phyloP scores from a whole-genome alignment of 2,888 invertebrate species.

The Dascillus cervinus region DNA sequence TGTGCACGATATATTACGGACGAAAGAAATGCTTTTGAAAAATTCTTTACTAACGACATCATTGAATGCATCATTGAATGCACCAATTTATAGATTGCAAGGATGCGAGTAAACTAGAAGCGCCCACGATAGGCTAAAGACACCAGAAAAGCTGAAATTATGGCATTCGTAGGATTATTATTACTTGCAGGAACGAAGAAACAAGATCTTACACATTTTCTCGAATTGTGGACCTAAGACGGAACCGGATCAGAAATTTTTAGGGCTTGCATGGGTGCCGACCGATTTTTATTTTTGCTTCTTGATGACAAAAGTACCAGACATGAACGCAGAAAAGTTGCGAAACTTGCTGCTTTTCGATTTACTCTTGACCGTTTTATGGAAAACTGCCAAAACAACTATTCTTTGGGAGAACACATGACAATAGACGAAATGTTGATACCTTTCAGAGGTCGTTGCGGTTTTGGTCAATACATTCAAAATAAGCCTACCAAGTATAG shows the following conservation, averaged over 20 bases:
- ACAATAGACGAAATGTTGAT: no score
- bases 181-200: slow-evolving; percentile 17
- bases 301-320: slow-evolving; percentile 11
- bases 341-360: slow-evolving; percentile 3
- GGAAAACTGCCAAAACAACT: slow-evolving; percentile 11
- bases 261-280: slow-evolving; percentile 17
- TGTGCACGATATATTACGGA: no score
- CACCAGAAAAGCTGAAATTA: slow-evolving; percentile 15
- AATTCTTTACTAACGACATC: slow-evolving; percentile 15
- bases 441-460: no score
- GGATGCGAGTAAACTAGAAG: slow-evolving; percentile 12
- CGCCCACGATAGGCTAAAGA: slow-evolving; percentile 17
- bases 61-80: slow-evolving; percentile 17
- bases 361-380: slow-evolving; percentile 5
- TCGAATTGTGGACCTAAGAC: slow-evolving; percentile 18
- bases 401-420: no score
- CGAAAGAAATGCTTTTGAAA: slow-evolving; percentile 13
- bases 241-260: slow-evolving; percentile 20
- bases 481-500: no score
- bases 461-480: no score
- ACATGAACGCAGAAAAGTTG: slow-evolving; percentile 2
- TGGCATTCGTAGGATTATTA: slow-evolving; percentile 18
- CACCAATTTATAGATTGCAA: slow-evolving; percentile 19
- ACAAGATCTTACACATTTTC: slow-evolving; percentile 19
- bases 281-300: slow-evolving; percentile 15